Evolutionary conservation across 2,888 invertebrate genomes (phyloP).

Genomic region (Bibio marci): DNA sequence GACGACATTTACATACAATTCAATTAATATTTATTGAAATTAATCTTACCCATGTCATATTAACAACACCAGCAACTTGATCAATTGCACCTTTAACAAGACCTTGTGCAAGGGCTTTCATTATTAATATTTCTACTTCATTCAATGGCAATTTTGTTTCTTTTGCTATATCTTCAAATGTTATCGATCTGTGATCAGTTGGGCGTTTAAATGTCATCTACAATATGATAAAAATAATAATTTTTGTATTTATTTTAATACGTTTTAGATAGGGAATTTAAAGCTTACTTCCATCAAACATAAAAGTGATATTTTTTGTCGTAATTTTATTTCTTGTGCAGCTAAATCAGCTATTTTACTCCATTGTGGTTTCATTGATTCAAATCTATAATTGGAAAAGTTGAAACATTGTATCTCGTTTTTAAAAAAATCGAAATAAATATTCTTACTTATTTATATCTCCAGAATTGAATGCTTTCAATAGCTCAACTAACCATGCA

Average conservation of each 20-base stretch:
- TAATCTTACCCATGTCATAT: conserved; percentile 59
- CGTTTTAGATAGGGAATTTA: too few species aligned
- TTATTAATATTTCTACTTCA: conserved; percentile 87
- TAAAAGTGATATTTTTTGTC: conserved; percentile 86
- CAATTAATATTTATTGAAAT: too few species aligned
- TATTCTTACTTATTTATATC: conserved; percentile 61
- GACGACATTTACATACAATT: neutral
- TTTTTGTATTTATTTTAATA: too few species aligned
- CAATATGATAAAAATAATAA: too few species aligned
- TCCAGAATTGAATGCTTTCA: conserved; percentile 74
- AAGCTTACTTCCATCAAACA: conserved; percentile 88
- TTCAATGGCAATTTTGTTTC: conserved; percentile 69
- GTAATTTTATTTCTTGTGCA: conserved; percentile 60
- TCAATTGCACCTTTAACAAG: conserved; percentile 90
- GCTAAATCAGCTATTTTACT: conserved; percentile 65
- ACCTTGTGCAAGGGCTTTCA: conserved; percentile 93
- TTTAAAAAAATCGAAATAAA: too few species aligned
- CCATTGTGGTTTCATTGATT: conserved; percentile 57
- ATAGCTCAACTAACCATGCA: conserved; percentile 73
- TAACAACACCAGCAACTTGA: conserved; percentile 56
- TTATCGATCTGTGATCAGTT: conserved; percentile 68
- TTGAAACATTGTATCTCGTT: neutral
- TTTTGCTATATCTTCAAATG: conserved; percentile 77
- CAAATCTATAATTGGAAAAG: conserved; percentile 39
- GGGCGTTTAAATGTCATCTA: conserved; percentile 93